These are phyloP conservation scores for Ctenochaetus hawaiiensis DNA, from an alignment of 2,797 vertebrate genomes.

Conservation along the genomic window DNA sequence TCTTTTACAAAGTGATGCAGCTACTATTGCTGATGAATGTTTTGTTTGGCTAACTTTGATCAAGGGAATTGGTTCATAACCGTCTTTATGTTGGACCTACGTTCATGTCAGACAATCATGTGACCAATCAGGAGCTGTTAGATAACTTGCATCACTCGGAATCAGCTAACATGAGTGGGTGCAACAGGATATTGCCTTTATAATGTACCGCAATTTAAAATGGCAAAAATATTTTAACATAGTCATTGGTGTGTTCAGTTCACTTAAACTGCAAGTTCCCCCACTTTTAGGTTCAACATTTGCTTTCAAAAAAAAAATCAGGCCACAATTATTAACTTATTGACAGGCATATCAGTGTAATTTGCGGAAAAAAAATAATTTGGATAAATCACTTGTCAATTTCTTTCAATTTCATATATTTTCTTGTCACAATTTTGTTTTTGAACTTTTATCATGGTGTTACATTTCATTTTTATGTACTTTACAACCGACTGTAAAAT, in stretches of 20 bases:
- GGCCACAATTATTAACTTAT: conserved; percentile 6
- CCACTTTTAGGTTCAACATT: conserved; percentile 2
- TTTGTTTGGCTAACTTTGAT: conserved; percentile 43
- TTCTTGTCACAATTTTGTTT: conserved; percentile 49
- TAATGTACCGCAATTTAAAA: conserved; percentile 26
- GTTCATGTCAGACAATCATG: conserved; percentile 65
- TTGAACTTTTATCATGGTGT: conserved; percentile 49
- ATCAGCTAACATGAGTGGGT: conserved; percentile 34
- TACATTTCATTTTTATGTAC: conserved; percentile 60
- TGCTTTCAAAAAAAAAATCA: conserved; percentile 18
- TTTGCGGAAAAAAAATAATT: conserved; percentile 19
- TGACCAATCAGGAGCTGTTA: conserved; percentile 37
- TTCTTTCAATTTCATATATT: conserved; percentile 52
- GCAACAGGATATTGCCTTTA: conserved; percentile 29
- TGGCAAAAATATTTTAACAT: conserved; percentile 23
- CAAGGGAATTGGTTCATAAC: conserved; percentile 35
- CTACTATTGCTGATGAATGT: conserved; percentile 45
- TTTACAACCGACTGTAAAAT: conserved; percentile 41
- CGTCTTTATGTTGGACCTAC: conserved; percentile 45
- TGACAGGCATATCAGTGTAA: conserved; percentile 27
- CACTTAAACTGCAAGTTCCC: conserved; percentile 4
- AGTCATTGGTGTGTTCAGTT: conserved; percentile 16
- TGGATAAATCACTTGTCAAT: conserved; percentile 25
- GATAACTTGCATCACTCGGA: conserved; percentile 33
- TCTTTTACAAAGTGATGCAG: conserved; percentile 45